Evolutionary conservation across 2,888 invertebrate species (phyloP).

Genomic region (Augochlorella aurata): DNA sequence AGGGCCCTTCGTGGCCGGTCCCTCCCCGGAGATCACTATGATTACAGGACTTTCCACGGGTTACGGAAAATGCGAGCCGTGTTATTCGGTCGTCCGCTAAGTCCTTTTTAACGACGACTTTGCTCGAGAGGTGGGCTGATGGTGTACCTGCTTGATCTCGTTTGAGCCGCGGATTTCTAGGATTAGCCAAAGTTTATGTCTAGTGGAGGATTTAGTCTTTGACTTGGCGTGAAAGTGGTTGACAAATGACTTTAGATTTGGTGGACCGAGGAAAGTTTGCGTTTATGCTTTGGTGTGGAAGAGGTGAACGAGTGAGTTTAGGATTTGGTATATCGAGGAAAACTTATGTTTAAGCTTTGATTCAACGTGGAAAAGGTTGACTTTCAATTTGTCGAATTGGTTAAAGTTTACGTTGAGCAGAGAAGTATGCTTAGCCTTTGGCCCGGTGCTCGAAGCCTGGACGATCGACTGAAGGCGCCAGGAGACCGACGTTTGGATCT

Average conservation of each 20-base stretch:
- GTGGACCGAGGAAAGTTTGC: no score
- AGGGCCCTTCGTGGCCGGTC: not conserved
- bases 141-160: not conserved
- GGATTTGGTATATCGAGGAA: no score
- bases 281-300: no score
- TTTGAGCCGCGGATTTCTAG: not conserved
- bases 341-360: no score
- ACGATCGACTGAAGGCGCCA: not conserved
- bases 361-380: no score
- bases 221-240: no score
- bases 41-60: conserved; percentile 22
- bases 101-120: not conserved
- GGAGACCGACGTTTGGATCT: not conserved
- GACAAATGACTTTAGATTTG: no score
- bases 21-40: not conserved
- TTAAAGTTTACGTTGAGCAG: not conserved
- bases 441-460: no score
- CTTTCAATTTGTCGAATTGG: not conserved
- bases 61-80: conserved; percentile 14
- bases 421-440: not conserved
- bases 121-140: not conserved
- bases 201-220: not conserved
- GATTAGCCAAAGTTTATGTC: not conserved
- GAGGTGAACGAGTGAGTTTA: no score
- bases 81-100: conserved; percentile 9